Base-by-base conservation (phyloP, 2,797 vertebrate genomes). In the Microctenopoma lineatum region DNA sequence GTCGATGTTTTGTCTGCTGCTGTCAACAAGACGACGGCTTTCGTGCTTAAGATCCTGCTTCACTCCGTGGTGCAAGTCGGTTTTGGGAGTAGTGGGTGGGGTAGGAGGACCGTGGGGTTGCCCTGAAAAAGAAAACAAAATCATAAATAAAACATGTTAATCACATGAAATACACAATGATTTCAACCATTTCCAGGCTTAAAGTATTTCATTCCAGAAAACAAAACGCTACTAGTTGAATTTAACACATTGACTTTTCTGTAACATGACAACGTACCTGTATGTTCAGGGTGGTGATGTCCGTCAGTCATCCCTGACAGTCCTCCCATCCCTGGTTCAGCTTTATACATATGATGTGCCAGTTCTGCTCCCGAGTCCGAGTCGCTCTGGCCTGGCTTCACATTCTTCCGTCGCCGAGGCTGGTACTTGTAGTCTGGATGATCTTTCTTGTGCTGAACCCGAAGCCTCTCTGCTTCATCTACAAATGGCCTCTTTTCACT, bases 341-440 rank as follows among this genome's bases (percentile, higher is more conserved):
- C 91, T 86, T 98, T 99, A 85, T 97, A 98, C 92, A 97, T 91
- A 77, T 95, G 94, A 84, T 96, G 97, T 57, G 95, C 91, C 75
- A 97, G 89, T 70, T 98, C 97, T 0, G 95, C 94, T 0, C 96
- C 96, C 0, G 96, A 95, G 74, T 99, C 98, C 0, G 96, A 94
- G 84, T 99, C 98, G 0, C 95, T 95, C 88, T 98, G 97, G 41
- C 97, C 96, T 0, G 96, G 92, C 80, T 98, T 99, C 42, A 96
- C 94, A 11, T 96, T 97, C 94, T 99, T 99, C 75, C 98, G 92
- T 66, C 98, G 79, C 34, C 98, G 94, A 0, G 98, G 98, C 78
- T 99, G 98, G 91, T 99, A 99, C 92, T 99, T 99, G 81, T 99
- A 99, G 91, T 99, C 98, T 1, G 98, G 98, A 79, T 99, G 97